Evolutionary conservation across 1,140 invertebrate genomes (phyloP), one percentile per base, ranked within the genome.

Genomic region (Liolophura sinensis): DNA sequence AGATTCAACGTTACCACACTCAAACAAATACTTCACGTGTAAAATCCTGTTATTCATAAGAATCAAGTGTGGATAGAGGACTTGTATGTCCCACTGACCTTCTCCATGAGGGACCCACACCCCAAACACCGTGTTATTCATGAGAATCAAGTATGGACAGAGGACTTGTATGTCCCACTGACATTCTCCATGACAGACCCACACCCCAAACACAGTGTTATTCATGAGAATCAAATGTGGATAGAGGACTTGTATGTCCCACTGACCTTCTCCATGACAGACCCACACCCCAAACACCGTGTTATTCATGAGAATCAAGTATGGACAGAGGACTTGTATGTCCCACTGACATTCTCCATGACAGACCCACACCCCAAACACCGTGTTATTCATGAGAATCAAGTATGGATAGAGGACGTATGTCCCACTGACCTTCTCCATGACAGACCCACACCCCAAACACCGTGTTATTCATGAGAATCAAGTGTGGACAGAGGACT

Each of bases 21-120:
- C n/a, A n/a, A n/a, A n/a, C n/a, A n/a, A n/a, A n/a, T n/a, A n/a
- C 31, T 40, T 40, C 31, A 40, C 31, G 31, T 40, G 9, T 9
- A 40, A 40, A 40, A 40, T 40, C 3, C 9, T 40, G 31, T 40
- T 40, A 40, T 5, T 40, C 3, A 46, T 40, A 49, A 60, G 22
- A 40, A 24, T 24, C 3, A 54, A n/a, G n/a, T n/a, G n/a, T n/a
- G n/a, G n/a, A 24, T 24, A 54, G 3, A 54, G 7, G 16, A 61
- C 6, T 9, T 61, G 24, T 40, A 40, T 40, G 31, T 40, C 31
- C 3, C n/a, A 90, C 68, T 88, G 87, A 76, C 96, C 97, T 88
- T 99, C 96, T 5, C 94, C 96, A 79, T 99, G 97, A n/a, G 96
- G 94, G 27, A 95, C 89, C 96, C 96, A 99, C 68, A 97, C 91